Percentiles rank a stretch among this genome's conserved stretches.
These are phyloP conservation scores for Zhuqinia jingwanae DNA, from an alignment of 2,888 invertebrate species.

Conservation along the genomic window DNA sequence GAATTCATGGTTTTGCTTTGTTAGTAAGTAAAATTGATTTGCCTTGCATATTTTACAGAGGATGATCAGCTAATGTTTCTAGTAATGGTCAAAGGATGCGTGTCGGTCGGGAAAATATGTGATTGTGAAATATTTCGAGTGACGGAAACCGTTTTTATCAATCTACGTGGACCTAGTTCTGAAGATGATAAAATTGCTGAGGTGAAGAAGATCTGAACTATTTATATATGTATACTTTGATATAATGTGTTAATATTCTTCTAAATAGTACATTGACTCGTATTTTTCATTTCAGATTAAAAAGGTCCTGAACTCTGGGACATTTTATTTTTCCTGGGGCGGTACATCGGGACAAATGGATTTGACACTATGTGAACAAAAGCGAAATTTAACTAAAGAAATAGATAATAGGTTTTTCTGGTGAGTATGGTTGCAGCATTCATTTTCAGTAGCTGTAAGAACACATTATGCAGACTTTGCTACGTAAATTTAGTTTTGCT, in stretches of 20 bases:
- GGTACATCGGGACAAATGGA: slow-evolving; percentile 86
- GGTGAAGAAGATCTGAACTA: slow-evolving; percentile 80
- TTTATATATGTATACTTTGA: background rate
- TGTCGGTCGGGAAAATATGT: slow-evolving; percentile 97
- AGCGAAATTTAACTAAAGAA: slow-evolving; percentile 88
- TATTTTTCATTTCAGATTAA: slow-evolving; percentile 81
- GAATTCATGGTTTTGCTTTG: background rate
- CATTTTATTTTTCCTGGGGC: slow-evolving; percentile 97
- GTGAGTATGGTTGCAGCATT: slow-evolving; percentile 82
- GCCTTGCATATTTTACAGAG: slow-evolving; percentile 82
- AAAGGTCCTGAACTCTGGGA: slow-evolving; percentile 97
- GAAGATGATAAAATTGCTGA: slow-evolving; percentile 85
- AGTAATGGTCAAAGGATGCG: slow-evolving; percentile 96
- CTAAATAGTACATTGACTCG: background rate
- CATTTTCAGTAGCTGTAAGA: too few relatives aligned
- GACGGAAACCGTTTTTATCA: slow-evolving; percentile 94
- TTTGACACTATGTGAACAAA: slow-evolving; percentile 96
- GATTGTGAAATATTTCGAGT: slow-evolving; percentile 97
- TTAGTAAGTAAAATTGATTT: too few relatives aligned
- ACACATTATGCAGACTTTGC: too few relatives aligned
- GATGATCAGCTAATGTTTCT: slow-evolving; percentile 93
- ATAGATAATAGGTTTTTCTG: slow-evolving; percentile 99
- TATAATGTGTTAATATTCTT: too few relatives aligned
- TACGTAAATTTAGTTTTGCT: too few relatives aligned
- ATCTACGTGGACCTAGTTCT: slow-evolving; percentile 87